Evolutionary conservation across 2,888 invertebrate species (phyloP), one percentile per base, ranked within the genome.

Genomic region (Lamproptera curius): DNA sequence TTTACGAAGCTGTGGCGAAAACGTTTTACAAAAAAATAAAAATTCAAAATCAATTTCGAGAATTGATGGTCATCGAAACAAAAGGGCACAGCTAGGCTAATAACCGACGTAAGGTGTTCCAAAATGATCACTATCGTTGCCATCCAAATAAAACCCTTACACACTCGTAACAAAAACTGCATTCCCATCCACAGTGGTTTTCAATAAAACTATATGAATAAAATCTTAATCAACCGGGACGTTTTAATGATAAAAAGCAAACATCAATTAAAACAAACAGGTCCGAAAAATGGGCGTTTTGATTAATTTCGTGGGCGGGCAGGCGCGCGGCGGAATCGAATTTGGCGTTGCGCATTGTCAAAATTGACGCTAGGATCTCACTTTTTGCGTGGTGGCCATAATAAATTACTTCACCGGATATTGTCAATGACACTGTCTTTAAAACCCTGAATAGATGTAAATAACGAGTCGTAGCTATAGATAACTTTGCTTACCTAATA

Each of bases 191-290:
- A 54, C 35, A 42, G 16, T 48, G n/a, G n/a, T n/a, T n/a, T n/a
- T 45, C 51, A 54, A 50, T 52, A 59, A 57, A 56, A 56, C 61
- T 60, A 69, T 75, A 86, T 86, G 84, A 84, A 87, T 87, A 87
- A 86, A 85, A 86, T 82, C 86, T 87, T 79, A 86, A 85, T 87
- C 68, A 87, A 78, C 82, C 79, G 79, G 57, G 56, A 63, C 59
- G 55, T 55, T 66, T 62, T 70, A 79, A 76, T 59, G 57, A 59
- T 61, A 62, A 67, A 72, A 63, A 72, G 67, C 68, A 78, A 76
- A 79, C 70, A 79, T 54, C 72, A 78, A 81, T 78, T 76, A 76
- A 76, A 82, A 75, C 77, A 75, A 81, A 84, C 76, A 77, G 80
- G 80, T 74, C 71, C 61, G 66, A 81, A 82, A 82, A 82, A 78